Evolutionary conservation across 2,113 vertebrate genomes (phyloP).

Genomic region (Tragulus kanchil): DNA sequence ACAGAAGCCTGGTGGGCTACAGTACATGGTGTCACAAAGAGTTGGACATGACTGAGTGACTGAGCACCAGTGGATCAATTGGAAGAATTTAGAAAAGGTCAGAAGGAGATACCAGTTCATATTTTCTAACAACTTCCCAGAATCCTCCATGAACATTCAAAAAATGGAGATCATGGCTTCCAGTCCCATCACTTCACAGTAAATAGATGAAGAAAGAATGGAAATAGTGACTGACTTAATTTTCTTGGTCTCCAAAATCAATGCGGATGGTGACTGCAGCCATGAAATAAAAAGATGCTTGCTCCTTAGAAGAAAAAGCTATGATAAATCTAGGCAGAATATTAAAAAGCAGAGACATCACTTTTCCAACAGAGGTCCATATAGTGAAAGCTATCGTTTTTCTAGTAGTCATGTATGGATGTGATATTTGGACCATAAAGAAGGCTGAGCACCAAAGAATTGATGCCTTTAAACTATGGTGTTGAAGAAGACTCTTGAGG

Average conservation of each 20-base stretch:
- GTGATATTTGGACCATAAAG: neutral
- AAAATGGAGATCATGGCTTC: no score
- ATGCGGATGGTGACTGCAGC: no score
- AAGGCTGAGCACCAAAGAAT: neutral
- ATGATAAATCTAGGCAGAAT: neutral
- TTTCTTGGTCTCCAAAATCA: no score
- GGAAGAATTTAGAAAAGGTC: neutral
- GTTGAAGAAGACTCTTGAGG: neutral
- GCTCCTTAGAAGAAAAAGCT: neutral
- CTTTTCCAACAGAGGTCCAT: neutral
- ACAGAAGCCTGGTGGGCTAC: no score
- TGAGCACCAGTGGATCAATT: neutral
- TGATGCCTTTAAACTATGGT: neutral
- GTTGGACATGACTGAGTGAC: no score
- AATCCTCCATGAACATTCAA: no score
- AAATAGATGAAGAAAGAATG: no score
- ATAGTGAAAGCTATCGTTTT: neutral
- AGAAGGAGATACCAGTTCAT: neutral
- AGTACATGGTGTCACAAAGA: no score
- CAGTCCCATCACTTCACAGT: no score
- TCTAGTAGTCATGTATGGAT: neutral
- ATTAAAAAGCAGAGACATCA: neutral
- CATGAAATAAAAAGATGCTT: neutral
- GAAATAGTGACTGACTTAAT: no score
- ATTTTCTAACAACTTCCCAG: neutral